These are phyloP conservation scores for Palloptera scutellata DNA, from an alignment of 2,888 invertebrate species.

Conservation along the genomic window DNA sequence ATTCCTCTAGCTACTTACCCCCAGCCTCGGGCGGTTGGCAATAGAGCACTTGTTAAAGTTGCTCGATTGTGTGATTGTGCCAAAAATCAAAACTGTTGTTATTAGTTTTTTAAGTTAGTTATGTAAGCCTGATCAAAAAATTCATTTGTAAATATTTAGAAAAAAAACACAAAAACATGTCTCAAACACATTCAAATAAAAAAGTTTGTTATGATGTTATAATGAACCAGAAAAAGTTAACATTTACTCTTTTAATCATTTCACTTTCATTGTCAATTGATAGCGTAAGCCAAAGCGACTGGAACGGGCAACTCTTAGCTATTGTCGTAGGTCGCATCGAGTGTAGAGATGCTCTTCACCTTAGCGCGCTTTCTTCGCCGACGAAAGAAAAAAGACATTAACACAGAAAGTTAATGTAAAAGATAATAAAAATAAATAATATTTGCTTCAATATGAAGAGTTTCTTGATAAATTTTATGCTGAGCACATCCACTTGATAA, in stretches of 20 bases:
- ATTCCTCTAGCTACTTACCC: conserved; percentile 6
- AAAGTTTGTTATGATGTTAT: conserved; percentile 10
- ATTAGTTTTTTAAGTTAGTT: conserved; percentile 39
- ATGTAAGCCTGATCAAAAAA: conserved; percentile 24
- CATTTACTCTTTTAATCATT: too few species aligned
- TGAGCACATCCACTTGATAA: too few species aligned
- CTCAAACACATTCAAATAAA: background rate
- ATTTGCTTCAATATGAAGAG: too few species aligned
- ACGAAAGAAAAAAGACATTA: too few species aligned
- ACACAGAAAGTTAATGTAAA: too few species aligned
- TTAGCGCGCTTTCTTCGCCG: too few species aligned
- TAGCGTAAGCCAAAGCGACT: too few species aligned
- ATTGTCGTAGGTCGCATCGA: too few species aligned
- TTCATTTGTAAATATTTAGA: conserved; percentile 12
- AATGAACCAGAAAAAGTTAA: conserved; percentile 11
- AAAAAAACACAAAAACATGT: background rate
- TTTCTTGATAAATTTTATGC: too few species aligned
- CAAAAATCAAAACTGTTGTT: conserved; percentile 36
- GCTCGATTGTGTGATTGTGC: conserved; percentile 18
- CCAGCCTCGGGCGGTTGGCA: conserved; percentile 28
- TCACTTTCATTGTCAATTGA: background rate
- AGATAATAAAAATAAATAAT: too few species aligned
- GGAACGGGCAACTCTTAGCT: too few species aligned
- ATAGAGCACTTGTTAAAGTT: conserved; percentile 6
- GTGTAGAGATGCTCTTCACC: too few species aligned